Evolutionary conservation across 1,140 invertebrate species (phyloP).

Genomic region (Subanguina moxae): DNA sequence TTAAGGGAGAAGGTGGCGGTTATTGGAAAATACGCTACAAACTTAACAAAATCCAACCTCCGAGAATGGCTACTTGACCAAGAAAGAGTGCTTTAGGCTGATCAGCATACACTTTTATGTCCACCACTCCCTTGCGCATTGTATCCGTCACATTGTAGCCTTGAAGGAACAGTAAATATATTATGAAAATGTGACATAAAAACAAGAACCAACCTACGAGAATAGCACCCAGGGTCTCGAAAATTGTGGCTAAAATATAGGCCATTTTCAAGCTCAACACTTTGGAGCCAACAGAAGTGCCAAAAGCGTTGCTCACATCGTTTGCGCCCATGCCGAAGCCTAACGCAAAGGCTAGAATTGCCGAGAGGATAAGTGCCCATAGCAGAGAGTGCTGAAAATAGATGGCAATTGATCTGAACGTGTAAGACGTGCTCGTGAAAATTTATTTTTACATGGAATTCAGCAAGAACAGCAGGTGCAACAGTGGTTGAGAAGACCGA

Average conservation of each 20-base stretch:
- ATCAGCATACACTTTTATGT: slow-evolving; percentile 49
- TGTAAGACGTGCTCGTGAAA: no score
- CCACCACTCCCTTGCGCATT: slow-evolving; percentile 57
- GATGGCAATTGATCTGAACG: no score
- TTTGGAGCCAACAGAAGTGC: slow-evolving; percentile 79
- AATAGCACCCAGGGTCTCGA: slow-evolving; percentile 71
- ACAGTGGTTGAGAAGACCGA: no score
- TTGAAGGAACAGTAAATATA: not conserved
- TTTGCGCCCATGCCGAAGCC: slow-evolving; percentile 98
- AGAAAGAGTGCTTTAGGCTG: slow-evolving; percentile 41
- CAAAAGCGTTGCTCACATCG: slow-evolving; percentile 92
- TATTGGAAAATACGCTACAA: not conserved
- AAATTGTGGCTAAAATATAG: slow-evolving; percentile 84
- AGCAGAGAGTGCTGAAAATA: slow-evolving; percentile 44
- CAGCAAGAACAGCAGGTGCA: no score
- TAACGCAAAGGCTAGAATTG: slow-evolving; percentile 84
- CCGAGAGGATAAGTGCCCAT: slow-evolving; percentile 72
- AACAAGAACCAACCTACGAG: slow-evolving; percentile 54
- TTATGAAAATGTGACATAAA: not conserved
- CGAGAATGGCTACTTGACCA: slow-evolving; percentile 47
- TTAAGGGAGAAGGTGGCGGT: no score
- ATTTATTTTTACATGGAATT: no score
- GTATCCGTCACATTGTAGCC: slow-evolving; percentile 61
- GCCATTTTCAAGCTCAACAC: slow-evolving; percentile 50
- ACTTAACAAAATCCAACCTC: slow-evolving; percentile 72